Conservation (phyloP, 2,797 vertebrate genomes). For the Anas flavirostris region DNA sequence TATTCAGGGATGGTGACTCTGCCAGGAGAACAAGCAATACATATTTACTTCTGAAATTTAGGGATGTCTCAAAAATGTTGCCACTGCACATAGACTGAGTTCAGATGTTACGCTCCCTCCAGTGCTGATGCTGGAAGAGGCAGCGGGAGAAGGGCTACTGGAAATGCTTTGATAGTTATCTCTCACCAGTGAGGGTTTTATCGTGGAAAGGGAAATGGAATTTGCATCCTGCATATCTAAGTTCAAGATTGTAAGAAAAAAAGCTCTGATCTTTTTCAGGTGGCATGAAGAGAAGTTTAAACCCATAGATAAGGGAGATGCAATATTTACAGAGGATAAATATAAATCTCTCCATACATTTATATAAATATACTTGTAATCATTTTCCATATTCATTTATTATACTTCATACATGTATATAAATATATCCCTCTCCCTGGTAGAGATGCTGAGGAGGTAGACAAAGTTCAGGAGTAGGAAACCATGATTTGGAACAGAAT, state of each 20-base stretch:
- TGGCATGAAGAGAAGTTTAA: not conserved
- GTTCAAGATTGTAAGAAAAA: not conserved
- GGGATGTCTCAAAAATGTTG: not conserved
- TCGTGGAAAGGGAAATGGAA: not conserved
- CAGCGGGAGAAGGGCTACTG: not conserved
- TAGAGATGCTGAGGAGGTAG: not conserved
- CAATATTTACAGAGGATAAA: not conserved
- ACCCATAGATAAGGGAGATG: not conserved
- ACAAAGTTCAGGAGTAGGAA: not conserved
- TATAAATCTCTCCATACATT: not conserved
- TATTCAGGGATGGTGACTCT: not conserved
- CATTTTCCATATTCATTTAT: not conserved
- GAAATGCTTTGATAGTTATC: not conserved
- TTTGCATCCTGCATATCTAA: too few species aligned
- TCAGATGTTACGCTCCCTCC: not conserved
- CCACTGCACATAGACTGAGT: not conserved
- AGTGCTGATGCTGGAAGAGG: not conserved
- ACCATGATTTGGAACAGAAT: not conserved
- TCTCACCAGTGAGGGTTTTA: too few species aligned
- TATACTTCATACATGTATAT: not conserved
- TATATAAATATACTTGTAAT: not conserved
- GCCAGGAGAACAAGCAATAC: not conserved
- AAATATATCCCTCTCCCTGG: not conserved
- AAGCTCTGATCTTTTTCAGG: not conserved
- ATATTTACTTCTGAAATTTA: not conserved